Evolutionary conservation across 2,797 vertebrate species (phyloP).

Genomic region (Falco novaeseelandiae): DNA sequence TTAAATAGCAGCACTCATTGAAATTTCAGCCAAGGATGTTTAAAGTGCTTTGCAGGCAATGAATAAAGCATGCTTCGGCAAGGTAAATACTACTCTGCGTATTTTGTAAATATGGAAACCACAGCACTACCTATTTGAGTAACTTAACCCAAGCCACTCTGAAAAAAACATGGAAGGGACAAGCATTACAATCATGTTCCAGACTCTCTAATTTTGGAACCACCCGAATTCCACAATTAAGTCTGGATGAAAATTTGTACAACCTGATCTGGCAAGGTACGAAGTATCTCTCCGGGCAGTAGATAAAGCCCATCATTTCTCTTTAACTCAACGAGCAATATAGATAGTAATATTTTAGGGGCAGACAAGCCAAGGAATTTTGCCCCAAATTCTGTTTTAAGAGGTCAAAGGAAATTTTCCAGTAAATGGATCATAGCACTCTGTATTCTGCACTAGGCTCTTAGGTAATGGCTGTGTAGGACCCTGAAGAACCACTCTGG

Average conservation of each 20-base stretch:
- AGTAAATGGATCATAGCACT: background rate
- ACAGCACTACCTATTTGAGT: background rate
- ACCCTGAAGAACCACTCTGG: background rate
- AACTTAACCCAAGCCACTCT: background rate
- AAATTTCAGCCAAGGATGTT: background rate
- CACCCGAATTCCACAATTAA: background rate
- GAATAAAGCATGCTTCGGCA: background rate
- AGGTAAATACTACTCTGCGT: background rate
- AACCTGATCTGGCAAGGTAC: background rate
- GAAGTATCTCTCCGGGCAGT: background rate
- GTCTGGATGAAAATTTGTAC: background rate
- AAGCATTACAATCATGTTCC: background rate
- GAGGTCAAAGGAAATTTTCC: background rate
- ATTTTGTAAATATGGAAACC: background rate
- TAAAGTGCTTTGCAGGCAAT: background rate
- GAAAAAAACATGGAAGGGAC: background rate
- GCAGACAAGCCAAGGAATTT: background rate
- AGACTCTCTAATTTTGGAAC: background rate
- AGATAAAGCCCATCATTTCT: background rate
- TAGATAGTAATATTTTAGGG: background rate
- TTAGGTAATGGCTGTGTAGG: background rate
- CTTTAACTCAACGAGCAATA: background rate
- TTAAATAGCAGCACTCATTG: background rate
- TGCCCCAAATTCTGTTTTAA: background rate
- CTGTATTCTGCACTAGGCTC: background rate